phyloP scores from a whole-genome alignment of 2,113 vertebrate genomes.

The Sus scrofa region T2T-Sscrofa CM000818.6:109463501-109464000 shows the following conservation, averaged over 20 bases:
- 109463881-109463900: neutral
- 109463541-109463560: neutral
- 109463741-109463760: slow-evolving; percentile 1
- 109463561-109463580: neutral
- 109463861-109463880: neutral
- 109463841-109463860: slow-evolving; percentile 41
- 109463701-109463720: neutral
- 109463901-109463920: neutral
- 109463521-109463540: neutral
- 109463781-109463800: neutral
- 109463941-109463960: neutral
- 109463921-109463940: neutral
- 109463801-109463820: neutral
- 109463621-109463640: neutral
- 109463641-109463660: neutral
- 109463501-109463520: neutral
- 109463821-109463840: neutral
- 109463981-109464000: neutral
- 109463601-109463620: neutral
- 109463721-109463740: slow-evolving; percentile 39
- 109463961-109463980: neutral
- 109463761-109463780: neutral
- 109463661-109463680: neutral
- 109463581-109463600: neutral
- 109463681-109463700: neutral